A percentile compares a stretch with the other conserved stretches of the same genome.
Conservation (phyloP, 2,797 vertebrate genomes). For the Falco naumanni region DNA sequence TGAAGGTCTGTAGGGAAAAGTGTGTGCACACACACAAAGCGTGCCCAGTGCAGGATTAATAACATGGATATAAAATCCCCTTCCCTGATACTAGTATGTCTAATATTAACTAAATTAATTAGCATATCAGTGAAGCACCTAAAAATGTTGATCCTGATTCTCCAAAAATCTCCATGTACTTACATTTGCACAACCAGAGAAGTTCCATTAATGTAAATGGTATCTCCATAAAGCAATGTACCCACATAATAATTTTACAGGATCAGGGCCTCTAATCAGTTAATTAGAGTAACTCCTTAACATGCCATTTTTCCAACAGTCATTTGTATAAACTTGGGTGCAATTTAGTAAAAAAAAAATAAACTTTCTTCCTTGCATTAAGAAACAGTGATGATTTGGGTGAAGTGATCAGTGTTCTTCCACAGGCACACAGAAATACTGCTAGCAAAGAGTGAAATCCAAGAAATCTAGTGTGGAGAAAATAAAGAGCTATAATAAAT, state of each 20-base stretch:
- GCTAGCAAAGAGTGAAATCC: background rate
- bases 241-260: background rate
- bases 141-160: background rate
- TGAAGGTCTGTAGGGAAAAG: background rate
- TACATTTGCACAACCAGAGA: background rate
- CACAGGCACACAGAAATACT: background rate
- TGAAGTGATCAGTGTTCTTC: background rate
- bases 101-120: background rate
- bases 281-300: background rate
- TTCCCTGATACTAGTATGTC: no score
- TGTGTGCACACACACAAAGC: rapidly evolving
- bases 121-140: rapidly evolving
- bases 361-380: background rate
- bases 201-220: background rate
- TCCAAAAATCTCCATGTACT: background rate
- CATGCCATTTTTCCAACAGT: background rate
- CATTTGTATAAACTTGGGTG: background rate
- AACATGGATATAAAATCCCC: background rate
- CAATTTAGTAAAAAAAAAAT: no score
- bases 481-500: background rate
- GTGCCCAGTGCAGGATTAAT: no score
- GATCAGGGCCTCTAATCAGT: background rate
- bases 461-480: background rate
- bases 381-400: background rate
- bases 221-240: background rate